phyloP scores from a whole-genome alignment of 2,113 vertebrate genomes.

The Atherinomorus stipes region DNA sequence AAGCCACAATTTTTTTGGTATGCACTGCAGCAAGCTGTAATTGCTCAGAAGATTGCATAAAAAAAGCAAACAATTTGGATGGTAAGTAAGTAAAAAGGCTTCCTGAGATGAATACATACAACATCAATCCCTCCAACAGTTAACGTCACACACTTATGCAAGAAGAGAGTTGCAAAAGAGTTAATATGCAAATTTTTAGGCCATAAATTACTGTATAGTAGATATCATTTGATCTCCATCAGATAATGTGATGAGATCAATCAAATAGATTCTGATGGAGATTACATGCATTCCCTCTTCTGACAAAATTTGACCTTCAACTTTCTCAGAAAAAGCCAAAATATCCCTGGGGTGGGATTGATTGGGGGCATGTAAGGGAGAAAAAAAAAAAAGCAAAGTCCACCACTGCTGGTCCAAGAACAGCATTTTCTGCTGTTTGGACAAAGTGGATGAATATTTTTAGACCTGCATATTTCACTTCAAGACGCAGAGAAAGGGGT shows the following conservation, averaged over 20 bases:
- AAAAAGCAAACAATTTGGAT: constrained; percentile 21
- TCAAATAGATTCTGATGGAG: constrained; percentile 48
- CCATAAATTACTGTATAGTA: too few relatives aligned
- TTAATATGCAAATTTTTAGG: too few relatives aligned
- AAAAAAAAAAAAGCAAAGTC: constrained; percentile 10
- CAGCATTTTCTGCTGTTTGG: constrained; percentile 76
- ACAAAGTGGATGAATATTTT: constrained; percentile 83
- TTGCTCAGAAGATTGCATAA: constrained; percentile 37
- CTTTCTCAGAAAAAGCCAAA: constrained; percentile 62
- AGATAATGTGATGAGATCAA: too few relatives aligned
- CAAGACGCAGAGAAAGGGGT: constrained; percentile 55
- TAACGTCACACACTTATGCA: too few relatives aligned
- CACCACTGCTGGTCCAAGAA: constrained; percentile 73
- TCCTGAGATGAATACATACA: constrained; percentile 6
- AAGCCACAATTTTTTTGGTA: constrained; percentile 40
- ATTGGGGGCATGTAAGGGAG: not conserved
- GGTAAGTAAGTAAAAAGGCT: not conserved
- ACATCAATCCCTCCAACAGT: too few relatives aligned
- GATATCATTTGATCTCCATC: too few relatives aligned
- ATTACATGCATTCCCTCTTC: constrained; percentile 53
- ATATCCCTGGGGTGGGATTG: constrained; percentile 19
- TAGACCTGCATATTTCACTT: constrained; percentile 80
- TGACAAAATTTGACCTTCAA: constrained; percentile 52
- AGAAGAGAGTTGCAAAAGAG: too few relatives aligned
- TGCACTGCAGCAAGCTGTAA: constrained; percentile 41